Evolutionary conservation across 2,888 invertebrate species (phyloP).

Genomic region (Lacanobia wlatinum): DNA sequence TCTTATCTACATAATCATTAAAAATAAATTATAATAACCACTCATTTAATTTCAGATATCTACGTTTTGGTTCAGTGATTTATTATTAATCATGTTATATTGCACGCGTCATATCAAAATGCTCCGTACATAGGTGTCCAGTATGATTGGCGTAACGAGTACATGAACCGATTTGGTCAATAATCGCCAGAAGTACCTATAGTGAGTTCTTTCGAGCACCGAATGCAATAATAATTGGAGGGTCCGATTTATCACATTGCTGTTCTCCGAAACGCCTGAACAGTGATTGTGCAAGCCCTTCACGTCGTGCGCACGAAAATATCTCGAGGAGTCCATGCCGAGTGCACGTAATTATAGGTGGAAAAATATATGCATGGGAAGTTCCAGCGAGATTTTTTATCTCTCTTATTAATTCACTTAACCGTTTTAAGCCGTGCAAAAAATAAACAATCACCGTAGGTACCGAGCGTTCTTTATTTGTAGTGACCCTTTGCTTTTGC

Average conservation of each 20-base stretch:
- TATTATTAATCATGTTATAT: conserved; percentile 30
- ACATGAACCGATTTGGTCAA: conserved; percentile 88
- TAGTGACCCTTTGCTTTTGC: conserved; percentile 79
- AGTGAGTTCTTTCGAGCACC: conserved; percentile 87
- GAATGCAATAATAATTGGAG: conserved; percentile 90
- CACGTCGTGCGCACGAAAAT: conserved; percentile 89
- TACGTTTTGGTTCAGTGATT: conserved; percentile 14
- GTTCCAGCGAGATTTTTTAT: conserved; percentile 78
- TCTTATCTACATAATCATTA: background rate
- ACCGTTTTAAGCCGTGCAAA: conserved; percentile 83
- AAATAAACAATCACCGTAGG: conserved; percentile 78
- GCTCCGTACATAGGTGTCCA: conserved; percentile 50
- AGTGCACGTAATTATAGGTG: conserved; percentile 88
- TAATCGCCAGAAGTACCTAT: conserved; percentile 86
- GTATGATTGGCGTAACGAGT: conserved; percentile 88
- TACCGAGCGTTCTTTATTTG: conserved; percentile 75
- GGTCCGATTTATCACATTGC: conserved; percentile 89
- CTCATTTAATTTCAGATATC: conserved; percentile 9
- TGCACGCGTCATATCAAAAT: conserved; percentile 37
- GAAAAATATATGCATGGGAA: conserved; percentile 88
- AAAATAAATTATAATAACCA: background rate
- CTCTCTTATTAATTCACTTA: conserved; percentile 79
- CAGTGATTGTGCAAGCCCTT: conserved; percentile 89
- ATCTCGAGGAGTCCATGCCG: conserved; percentile 86
- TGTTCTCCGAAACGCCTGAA: conserved; percentile 89